A percentile compares a stretch with the other conserved stretches of the same genome.
These are phyloP conservation scores for Ifrita kowaldi DNA, from an alignment of 2,113 vertebrate genomes.

Conservation along the genomic window DNA sequence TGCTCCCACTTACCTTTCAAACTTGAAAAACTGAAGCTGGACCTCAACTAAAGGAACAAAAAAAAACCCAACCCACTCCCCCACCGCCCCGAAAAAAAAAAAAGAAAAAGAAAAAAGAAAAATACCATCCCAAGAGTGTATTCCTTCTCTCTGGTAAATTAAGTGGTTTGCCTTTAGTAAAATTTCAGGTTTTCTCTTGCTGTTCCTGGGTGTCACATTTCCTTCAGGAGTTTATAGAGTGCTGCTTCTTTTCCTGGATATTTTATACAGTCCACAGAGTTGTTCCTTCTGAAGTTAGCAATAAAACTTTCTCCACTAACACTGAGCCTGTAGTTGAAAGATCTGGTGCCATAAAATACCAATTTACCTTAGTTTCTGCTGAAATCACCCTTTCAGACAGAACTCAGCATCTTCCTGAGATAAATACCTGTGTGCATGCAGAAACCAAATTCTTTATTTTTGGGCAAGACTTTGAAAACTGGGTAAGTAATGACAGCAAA, in stretches of 20 bases:
- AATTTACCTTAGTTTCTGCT: neutral
- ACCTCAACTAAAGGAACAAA: neutral
- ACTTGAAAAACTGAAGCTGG: constrained; percentile 32
- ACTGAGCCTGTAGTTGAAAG: neutral
- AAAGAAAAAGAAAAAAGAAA: neutral
- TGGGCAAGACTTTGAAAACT: neutral
- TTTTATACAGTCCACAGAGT: neutral
- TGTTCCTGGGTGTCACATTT: neutral
- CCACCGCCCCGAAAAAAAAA: too few relatives aligned
- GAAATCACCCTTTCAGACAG: neutral
- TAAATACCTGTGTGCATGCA: neutral
- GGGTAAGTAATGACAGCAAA: neutral
- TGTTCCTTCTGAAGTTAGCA: neutral
- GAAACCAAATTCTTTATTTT: neutral
- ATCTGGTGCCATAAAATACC: neutral
- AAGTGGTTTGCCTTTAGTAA: neutral
- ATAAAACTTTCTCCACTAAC: neutral
- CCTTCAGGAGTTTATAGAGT: neutral
- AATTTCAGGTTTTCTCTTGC: neutral
- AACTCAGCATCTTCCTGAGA: neutral
- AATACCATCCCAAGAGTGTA: neutral
- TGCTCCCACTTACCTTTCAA: constrained; percentile 59
- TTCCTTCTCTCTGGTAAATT: neutral
- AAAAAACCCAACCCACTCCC: too few relatives aligned
- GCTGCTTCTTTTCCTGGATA: neutral